phyloP scores from a whole-genome alignment of 2,888 invertebrate species.

The Aphidius colemani region DNA sequence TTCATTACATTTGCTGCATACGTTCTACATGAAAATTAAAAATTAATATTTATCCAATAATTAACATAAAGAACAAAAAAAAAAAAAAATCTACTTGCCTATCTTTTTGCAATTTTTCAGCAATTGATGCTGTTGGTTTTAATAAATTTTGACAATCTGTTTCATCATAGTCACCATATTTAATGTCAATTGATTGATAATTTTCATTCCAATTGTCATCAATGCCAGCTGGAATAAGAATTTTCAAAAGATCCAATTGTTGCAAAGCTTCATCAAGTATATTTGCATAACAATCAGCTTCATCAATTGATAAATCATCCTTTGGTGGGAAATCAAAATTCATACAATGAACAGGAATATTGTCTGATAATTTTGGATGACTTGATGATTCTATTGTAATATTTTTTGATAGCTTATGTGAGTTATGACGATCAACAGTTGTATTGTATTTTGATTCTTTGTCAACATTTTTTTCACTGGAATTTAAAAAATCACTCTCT shows the following conservation, averaged over 20 bases:
- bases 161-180: slow-evolving; percentile 37
- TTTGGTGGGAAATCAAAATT: slow-evolving; percentile 31
- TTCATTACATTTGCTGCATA: slow-evolving; percentile 39
- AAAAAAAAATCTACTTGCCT: slow-evolving; percentile 33
- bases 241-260: slow-evolving; percentile 37
- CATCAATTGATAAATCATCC: slow-evolving; percentile 34
- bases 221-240: slow-evolving; percentile 38
- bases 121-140: slow-evolving; percentile 32
- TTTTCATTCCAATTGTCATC: slow-evolving; percentile 40
- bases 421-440: not conserved
- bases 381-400: slow-evolving; percentile 9
- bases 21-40: slow-evolving; percentile 34
- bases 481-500: slow-evolving; percentile 3
- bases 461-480: not conserved
- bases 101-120: slow-evolving; percentile 44
- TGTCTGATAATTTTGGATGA: slow-evolving; percentile 34
- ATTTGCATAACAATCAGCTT: slow-evolving; percentile 34
- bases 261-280: slow-evolving; percentile 41
- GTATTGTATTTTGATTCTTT: not conserved
- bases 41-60: not conserved
- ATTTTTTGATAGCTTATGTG: not conserved
- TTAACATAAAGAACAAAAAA: too few relatives aligned
- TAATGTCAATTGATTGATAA: slow-evolving; percentile 35
- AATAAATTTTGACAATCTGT: slow-evolving; percentile 34
- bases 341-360: slow-evolving; percentile 39